Base-by-base conservation (phyloP, 2,113 vertebrate species). In the Eulemur macaco region DNA sequence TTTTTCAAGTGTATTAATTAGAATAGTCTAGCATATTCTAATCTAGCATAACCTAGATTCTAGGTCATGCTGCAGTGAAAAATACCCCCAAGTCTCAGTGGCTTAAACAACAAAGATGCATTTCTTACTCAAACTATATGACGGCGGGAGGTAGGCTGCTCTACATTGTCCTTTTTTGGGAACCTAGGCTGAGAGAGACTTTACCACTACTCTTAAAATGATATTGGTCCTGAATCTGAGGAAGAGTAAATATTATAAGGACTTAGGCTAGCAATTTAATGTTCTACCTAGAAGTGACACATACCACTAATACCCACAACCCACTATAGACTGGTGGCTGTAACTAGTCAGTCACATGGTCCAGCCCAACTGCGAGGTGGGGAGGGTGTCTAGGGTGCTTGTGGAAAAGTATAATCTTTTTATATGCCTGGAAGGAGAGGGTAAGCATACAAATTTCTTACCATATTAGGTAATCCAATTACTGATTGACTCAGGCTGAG, bases 391-490 rank as follows among this genome's bases (percentile, higher is more conserved):
- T 66, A 56, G 42, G 21, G 71, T 80, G 25, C 83, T n/a, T 54
- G 17, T 68, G 18, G 80, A 52, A 69, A 91, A 91, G 54, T 91
- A 3, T 77, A 74, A 50, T 69, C 13, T 83, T 64, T 91, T 69
- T 81, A 93, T 50, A 80, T 77, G 77, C 21, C 66, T 78, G 71
- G 60, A 94, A 86, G 88, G 45, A 47, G 31, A 94, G 31, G n/a
- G 60, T 86, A 56, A 96, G 50, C 37, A 45, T 69, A 52, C 9
- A 86, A 68, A n/a, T 42, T 34, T 91, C 71, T 64, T 82, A 50
- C 34, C 64, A 71, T 78, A 83, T 82, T 66, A 94, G 60, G 60
- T 50, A 91, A 94, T 80, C 73, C 5, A 94, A 92, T 92, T 92
- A 89, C 18, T 91, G 58, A 88, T 69, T 91, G 82, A 91, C 39